These are phyloP conservation scores for Bagarius yarrelli DNA, from an alignment of 2,113 vertebrate genomes.

Conservation along the genomic window DNA sequence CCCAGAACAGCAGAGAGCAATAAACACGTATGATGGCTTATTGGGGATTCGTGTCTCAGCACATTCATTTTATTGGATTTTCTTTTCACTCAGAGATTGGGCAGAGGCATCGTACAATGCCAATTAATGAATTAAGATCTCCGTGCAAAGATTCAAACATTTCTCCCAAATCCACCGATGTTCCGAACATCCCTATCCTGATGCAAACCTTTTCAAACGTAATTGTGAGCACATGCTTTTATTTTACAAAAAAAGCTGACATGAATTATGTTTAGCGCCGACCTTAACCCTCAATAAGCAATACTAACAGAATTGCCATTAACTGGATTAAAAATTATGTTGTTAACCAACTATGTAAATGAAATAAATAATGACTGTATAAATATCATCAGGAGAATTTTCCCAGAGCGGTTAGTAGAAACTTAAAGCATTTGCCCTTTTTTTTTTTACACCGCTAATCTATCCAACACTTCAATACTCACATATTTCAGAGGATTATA, in stretches of 20 bases:
- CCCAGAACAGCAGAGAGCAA: slow-evolving; percentile 8
- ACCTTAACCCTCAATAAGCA: background rate
- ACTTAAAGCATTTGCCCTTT: background rate
- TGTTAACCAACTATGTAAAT: background rate
- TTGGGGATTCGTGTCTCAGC: slow-evolving; percentile 45
- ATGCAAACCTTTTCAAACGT: slow-evolving; percentile 25
- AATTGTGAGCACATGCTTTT: slow-evolving; percentile 18
- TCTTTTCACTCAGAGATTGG: slow-evolving; percentile 10
- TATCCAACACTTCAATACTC: background rate
- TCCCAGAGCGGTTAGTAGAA: background rate
- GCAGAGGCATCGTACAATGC: background rate
- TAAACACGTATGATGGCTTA: slow-evolving; percentile 36
- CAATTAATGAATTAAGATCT: slow-evolving; percentile 3
- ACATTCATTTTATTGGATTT: slow-evolving; percentile 41
- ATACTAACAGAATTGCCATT: background rate
- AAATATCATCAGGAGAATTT: background rate
- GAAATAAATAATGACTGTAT: background rate
- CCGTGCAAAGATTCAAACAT: background rate
- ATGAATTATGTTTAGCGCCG: background rate
- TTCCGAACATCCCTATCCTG: background rate
- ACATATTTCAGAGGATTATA: slow-evolving; percentile 16
- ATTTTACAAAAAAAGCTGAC: slow-evolving; percentile 32
- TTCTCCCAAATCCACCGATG: too few species aligned
- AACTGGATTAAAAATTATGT: background rate
- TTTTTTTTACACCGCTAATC: too few species aligned